Evolutionary conservation across 2,888 invertebrate species (phyloP), one percentile per base, ranked within the genome.

Genomic region (Pecten maximus): DNA sequence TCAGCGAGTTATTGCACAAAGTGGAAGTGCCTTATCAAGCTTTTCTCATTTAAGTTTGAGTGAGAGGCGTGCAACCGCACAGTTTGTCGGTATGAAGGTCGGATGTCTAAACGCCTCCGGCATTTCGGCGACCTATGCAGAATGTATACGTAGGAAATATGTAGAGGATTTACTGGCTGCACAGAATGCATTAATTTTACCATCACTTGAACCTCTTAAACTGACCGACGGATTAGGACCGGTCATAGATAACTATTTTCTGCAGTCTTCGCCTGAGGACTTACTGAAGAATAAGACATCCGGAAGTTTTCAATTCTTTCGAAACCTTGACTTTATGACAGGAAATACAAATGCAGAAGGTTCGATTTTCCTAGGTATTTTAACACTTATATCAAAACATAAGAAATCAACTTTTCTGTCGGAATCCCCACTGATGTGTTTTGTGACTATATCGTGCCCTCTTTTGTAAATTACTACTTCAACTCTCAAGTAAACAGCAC

Each of bases 1-100:
- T 35, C 74, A 74, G 28, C 28, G 74, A 74, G 74, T 74, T 35
- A 74, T 74, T 74, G 74, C 74, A 74, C 74, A 74, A 35, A 74
- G 74, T 10, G 74, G 74, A 74, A 74, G 28, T 28, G 74, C 74
- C 8, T 28, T 74, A 15, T 74, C 74, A 28, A 35, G 12, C 4
- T 35, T 74, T 74, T 6, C 74, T 16, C 10, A 35, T 23, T 0
- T 28, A 23, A 35, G 35, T 74, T 8, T 28, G 28, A 74, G 74
- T 74, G 23, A 74, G 3, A 28, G 19, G 35, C 35, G 12, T 74
- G 23, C 12, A 0, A 28, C 6, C 1, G 74, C 74, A 28, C 28
- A 74, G 74, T 23, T 10, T 74, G 12, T 74, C 0, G 74, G 74
- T 35, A 28, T 35, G 0, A 28, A 74, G 0, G 35, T 35, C 23